phyloP scores from a whole-genome alignment of 2,797 vertebrate species.

The Hirundo rustica region DNA sequence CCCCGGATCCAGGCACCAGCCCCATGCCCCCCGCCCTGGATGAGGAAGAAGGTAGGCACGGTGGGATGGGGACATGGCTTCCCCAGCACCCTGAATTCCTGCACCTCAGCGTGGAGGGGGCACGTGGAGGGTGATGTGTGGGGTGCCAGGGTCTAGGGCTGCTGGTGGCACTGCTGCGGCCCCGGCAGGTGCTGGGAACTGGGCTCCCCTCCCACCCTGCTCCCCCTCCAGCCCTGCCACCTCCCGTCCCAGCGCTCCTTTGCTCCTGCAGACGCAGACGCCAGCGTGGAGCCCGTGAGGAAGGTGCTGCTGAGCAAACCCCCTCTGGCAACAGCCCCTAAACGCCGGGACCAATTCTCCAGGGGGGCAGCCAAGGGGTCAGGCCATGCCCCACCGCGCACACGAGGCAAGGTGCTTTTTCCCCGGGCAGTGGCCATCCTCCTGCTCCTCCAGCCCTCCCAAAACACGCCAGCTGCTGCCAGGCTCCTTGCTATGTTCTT shows the following conservation, averaged over 20 bases:
- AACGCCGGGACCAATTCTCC: neutral
- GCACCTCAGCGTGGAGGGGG: neutral
- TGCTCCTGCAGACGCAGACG: neutral
- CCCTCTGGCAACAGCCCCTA: neutral
- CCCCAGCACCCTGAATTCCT: neutral
- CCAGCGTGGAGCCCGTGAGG: neutral
- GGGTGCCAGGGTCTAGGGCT: neutral
- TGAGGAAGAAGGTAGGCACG: constrained; percentile 8
- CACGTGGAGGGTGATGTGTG: neutral
- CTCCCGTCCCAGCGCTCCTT: neutral
- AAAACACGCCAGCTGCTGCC: neutral
- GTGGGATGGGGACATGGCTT: fast-evolving
- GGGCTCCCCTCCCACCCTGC: neutral
- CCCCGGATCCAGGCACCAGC: neutral
- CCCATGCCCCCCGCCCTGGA: neutral
- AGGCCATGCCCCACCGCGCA: fast-evolving
- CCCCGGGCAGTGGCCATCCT: fast-evolving
- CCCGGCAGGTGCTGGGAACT: fast-evolving
- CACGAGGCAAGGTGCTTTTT: constrained; percentile 13
- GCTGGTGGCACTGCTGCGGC: neutral
- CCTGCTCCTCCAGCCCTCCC: neutral
- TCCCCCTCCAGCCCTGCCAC: neutral
- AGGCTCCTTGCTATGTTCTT: neutral
- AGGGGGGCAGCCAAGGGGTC: neutral
- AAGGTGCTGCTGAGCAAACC: constrained; percentile 43